Conservation (phyloP, 1,140 invertebrate genomes). For the Potamilus streckersoni region DNA sequence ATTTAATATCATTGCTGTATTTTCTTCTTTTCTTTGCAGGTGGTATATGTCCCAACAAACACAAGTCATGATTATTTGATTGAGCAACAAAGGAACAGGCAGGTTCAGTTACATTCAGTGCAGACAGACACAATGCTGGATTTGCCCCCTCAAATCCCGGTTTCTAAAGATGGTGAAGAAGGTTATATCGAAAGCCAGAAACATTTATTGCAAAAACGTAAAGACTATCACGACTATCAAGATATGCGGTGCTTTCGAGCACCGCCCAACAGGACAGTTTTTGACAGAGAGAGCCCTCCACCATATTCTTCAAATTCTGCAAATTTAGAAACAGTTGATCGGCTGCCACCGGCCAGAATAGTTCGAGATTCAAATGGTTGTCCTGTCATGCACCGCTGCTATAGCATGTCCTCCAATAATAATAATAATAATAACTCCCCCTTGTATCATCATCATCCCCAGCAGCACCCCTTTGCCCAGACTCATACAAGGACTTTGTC, state of each 20-base stretch:
- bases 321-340: conserved; percentile 41
- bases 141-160: conserved; percentile 76
- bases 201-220: conserved; percentile 74
- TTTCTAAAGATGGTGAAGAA: conserved; percentile 78
- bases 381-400: conserved; percentile 28
- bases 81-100: conserved; percentile 68
- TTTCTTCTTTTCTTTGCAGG: conserved; percentile 25
- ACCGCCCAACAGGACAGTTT: conserved; percentile 79
- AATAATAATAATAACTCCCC: conserved; percentile 1
- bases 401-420: conserved; percentile 31
- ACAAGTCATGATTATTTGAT: conserved; percentile 39
- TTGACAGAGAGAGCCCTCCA: conserved; percentile 77
- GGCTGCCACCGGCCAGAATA: conserved; percentile 18
- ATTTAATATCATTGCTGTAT: no score
- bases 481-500: conserved; percentile 29
- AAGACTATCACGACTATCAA: conserved; percentile 76
- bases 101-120: conserved; percentile 73
- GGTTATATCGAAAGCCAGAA: conserved; percentile 73
- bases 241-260: conserved; percentile 75
- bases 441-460: conserved; percentile 10
- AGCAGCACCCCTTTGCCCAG: conserved; percentile 9
- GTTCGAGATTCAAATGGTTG: conserved; percentile 30
- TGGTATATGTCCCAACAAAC: conserved; percentile 35
- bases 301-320: conserved; percentile 72
- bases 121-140: conserved; percentile 75